These are phyloP conservation scores for Lycaon pictus DNA, from an alignment of 2,113 vertebrate species.

Conservation along the genomic window DNA sequence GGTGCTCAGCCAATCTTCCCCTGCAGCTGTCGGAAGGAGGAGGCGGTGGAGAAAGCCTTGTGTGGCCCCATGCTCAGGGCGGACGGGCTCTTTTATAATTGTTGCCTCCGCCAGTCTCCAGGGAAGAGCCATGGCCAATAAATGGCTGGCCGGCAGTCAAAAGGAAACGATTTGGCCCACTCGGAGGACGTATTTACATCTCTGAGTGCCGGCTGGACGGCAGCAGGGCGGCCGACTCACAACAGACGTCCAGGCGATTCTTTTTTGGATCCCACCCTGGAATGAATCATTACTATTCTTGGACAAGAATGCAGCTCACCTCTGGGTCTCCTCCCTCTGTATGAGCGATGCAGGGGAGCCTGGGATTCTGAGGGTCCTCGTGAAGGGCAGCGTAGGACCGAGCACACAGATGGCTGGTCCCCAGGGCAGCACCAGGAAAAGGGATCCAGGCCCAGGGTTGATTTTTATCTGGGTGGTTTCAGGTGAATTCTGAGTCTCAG, in stretches of 20 bases:
- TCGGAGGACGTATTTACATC: conserved; percentile 79
- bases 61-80: conserved; percentile 30
- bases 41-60: conserved; percentile 37
- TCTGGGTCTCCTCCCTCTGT: neutral
- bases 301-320: conserved; percentile 67
- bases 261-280: conserved; percentile 73
- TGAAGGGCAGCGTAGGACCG: neutral
- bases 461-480: neutral
- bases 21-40: conserved; percentile 59
- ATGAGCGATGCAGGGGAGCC: neutral
- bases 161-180: conserved; percentile 82
- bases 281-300: conserved; percentile 75
- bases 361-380: neutral
- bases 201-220: conserved; percentile 79
- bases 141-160: conserved; percentile 78
- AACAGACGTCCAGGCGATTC: conserved; percentile 67
- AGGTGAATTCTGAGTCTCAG: neutral
- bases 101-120: conserved; percentile 74
- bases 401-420: neutral
- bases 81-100: conserved; percentile 71
- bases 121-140: conserved; percentile 76
- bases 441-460: neutral
- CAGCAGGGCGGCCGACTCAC: conserved; percentile 66
- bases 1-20: conserved; percentile 57
- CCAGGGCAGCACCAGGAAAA: neutral